Evolutionary conservation across 2,113 vertebrate species (phyloP), one percentile per base, ranked within the genome.

Genomic region (Platysteira castanea): DNA sequence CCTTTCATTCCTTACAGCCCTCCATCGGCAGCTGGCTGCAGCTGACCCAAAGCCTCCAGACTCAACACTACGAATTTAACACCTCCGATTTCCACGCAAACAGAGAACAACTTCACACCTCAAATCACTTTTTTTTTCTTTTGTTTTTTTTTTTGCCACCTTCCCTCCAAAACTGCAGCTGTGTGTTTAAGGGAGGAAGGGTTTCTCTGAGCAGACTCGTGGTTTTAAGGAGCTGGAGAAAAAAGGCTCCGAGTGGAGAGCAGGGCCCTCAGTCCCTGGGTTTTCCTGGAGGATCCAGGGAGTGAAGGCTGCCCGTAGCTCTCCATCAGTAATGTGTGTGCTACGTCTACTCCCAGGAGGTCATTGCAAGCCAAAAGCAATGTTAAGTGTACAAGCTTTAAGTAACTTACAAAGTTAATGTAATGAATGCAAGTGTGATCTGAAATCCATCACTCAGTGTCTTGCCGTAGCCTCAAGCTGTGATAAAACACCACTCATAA

Each of bases 401-500:
- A 98, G 98, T 98, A 98, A 98, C 97, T 98, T 96, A 97, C 96
- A 95, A 98, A 98, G 97, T 98, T 97, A 97, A 98, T 79, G 95
- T 97, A 97, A 98, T 96, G 97, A 98, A 98, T 97, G 97, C 95
- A 97, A 97, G 97, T 94, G 97, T 82, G 91, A 96, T 97, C 97
- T 97, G 98, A 98, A 98, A 98, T 97, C 98, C 96, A 98, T 98
- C 98, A 96, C 96, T 98, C 98, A 97, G 96, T 83, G 92, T 95
- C 95, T 93, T 15, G 93, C 95, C 5, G 86, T 97, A 96, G 98
- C 98, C 97, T 96, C 97, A 65, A 98, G 98, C 98, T 97, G 97
- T 98, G 98, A 98, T 98, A 98, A 98, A 98, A 98, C 98, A 98
- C 97, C 93, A 97, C 98, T 98, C 98, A 98, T 98, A 98, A 98